A percentile compares a stretch with the other conserved stretches of the same genome.
Evolutionary conservation across 2,888 invertebrate species (phyloP).

Genomic region (Sphecodes monilicornis): DNA sequence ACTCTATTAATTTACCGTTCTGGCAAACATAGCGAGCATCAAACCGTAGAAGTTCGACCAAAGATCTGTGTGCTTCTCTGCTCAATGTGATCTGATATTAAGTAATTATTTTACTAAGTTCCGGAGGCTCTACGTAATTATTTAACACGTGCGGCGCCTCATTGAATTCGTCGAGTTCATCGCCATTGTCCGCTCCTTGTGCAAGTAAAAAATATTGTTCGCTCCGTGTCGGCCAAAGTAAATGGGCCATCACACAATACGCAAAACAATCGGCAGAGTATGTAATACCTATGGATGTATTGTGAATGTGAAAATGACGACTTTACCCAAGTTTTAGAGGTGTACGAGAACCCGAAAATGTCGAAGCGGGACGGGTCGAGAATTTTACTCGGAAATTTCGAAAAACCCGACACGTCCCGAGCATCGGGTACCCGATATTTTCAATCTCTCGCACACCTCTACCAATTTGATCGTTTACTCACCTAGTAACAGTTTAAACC

Average conservation of each 20-base stretch:
- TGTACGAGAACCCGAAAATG: too few species aligned
- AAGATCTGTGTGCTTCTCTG: conserved; percentile 44
- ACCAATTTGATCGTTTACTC: conserved; percentile 78
- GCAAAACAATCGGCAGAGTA: conserved; percentile 98
- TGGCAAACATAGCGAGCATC: conserved; percentile 81
- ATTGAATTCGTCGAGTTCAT: conserved; percentile 95
- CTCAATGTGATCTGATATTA: conserved; percentile 66
- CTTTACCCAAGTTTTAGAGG: not conserved
- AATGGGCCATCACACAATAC: conserved; percentile 97
- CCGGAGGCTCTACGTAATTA: conserved; percentile 85
- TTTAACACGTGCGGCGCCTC: conserved; percentile 94
- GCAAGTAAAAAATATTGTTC: conserved; percentile 95
- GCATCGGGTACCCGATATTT: too few species aligned
- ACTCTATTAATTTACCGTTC: conserved; percentile 70
- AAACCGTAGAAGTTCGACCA: conserved; percentile 66
- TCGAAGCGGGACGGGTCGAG: too few species aligned
- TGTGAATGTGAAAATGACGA: conserved; percentile 1
- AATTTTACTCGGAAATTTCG: too few species aligned
- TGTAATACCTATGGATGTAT: conserved; percentile 91
- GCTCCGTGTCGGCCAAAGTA: conserved; percentile 97
- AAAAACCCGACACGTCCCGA: too few species aligned
- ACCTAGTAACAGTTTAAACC: conserved; percentile 97
- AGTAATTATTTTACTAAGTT: conserved; percentile 82
- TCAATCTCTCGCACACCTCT: too few species aligned
- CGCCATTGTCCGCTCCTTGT: conserved; percentile 85